These are phyloP conservation scores for Xanthostigma xanthostigma DNA, from an alignment of 2,888 invertebrate species.

Conservation along the genomic window DNA sequence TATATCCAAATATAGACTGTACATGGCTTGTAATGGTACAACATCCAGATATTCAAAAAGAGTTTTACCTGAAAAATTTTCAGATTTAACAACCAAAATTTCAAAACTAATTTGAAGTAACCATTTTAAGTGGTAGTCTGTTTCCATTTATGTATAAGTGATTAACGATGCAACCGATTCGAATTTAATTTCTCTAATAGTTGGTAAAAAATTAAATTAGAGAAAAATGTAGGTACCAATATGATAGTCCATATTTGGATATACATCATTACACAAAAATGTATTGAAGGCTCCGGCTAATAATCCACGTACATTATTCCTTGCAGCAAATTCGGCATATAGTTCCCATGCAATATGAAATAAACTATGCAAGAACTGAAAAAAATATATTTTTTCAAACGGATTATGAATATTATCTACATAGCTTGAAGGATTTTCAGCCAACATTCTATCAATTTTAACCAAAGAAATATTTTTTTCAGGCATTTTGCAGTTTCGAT, in stretches of 20 bases:
- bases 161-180: too few species aligned
- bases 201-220: neutral
- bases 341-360: constrained; percentile 34
- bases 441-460: constrained; percentile 34
- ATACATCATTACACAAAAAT: constrained; percentile 35
- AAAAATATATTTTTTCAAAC: constrained; percentile 43
- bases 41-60: constrained; percentile 18
- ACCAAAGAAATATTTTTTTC: constrained; percentile 33
- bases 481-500: constrained; percentile 37
- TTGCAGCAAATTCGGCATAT: constrained; percentile 28
- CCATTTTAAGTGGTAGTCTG: too few species aligned
- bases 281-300: constrained; percentile 34
- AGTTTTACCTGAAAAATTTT: constrained; percentile 9
- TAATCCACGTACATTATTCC: constrained; percentile 30
- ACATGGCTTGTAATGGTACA: constrained; percentile 31
- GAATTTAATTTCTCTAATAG: too few species aligned
- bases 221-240: constrained; percentile 24
- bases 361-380: constrained; percentile 43
- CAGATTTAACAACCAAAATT: neutral
- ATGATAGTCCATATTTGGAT: constrained; percentile 28
- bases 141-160: too few species aligned
- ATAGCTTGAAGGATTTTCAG: constrained; percentile 32
- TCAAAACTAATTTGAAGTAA: constrained; percentile 12
- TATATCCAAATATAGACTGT: constrained; percentile 29
- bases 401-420: constrained; percentile 34